A percentile compares a stretch with the other conserved stretches of the same genome.
Evolutionary conservation across 2,797 vertebrate species (phyloP).

Genomic region (Delichon dasypus): DNA sequence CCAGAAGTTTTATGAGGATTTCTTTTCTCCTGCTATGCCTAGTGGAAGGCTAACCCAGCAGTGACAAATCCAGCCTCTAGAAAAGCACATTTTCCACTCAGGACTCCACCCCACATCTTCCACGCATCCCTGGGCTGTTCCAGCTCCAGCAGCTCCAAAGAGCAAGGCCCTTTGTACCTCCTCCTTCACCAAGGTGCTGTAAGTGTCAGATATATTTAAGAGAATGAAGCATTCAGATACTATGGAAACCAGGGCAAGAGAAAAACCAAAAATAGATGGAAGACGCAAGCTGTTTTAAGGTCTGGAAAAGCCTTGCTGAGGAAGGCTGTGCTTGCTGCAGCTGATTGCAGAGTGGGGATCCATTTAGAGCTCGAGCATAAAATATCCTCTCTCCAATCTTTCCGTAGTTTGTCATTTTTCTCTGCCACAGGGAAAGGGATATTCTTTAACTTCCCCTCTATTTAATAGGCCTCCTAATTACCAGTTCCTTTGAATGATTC

Average conservation of each 20-base stretch:
- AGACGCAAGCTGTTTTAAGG: constrained; percentile 44
- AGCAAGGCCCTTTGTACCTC: constrained; percentile 9
- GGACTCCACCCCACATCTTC: constrained; percentile 7
- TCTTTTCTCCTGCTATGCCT: not conserved
- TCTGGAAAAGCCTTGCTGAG: constrained; percentile 46
- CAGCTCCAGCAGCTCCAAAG: not conserved
- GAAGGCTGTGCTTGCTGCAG: constrained; percentile 21
- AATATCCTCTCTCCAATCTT: not conserved
- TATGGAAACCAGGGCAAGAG: constrained; percentile 65
- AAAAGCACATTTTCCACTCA: not conserved
- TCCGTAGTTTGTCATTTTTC: not conserved
- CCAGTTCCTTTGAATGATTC: not conserved
- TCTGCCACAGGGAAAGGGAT: not conserved
- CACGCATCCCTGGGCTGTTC: not conserved
- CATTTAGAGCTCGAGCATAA: constrained; percentile 16
- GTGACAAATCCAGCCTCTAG: not conserved
- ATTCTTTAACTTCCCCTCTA: not conserved
- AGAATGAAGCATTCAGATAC: constrained; percentile 45
- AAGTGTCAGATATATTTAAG: constrained; percentile 55
- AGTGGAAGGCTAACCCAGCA: not conserved
- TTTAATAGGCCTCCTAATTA: constrained; percentile 20
- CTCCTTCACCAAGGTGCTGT: constrained; percentile 50
- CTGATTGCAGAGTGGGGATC: constrained; percentile 18
- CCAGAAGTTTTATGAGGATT: not conserved
- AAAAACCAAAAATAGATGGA: constrained; percentile 53